These are phyloP conservation scores for Nyctibius bracteatus DNA, from an alignment of 2,113 vertebrate genomes.

Conservation along the genomic window DNA sequence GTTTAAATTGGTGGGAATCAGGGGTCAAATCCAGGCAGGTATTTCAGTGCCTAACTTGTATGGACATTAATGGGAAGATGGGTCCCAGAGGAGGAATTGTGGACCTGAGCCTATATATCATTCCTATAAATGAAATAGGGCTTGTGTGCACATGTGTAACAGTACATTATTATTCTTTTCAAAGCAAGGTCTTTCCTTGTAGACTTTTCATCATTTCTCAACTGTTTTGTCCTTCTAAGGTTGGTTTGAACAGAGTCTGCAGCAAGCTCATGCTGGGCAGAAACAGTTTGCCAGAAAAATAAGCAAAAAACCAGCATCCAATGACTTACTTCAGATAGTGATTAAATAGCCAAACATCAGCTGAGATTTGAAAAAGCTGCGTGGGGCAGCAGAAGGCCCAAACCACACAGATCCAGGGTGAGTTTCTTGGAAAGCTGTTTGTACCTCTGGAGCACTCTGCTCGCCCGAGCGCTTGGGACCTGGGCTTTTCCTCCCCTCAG, in stretches of 20 bases:
- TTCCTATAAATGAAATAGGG: not conserved
- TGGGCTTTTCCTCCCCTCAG: not conserved
- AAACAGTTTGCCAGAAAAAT: not conserved
- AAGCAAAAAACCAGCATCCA: not conserved
- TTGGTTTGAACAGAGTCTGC: not conserved
- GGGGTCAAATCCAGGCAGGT: slow-evolving; percentile 13
- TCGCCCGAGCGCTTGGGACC: not conserved
- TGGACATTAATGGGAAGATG: not conserved
- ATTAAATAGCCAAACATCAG: not conserved
- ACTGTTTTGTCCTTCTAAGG: not conserved
- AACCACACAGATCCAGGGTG: not conserved
- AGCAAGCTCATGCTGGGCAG: not conserved
- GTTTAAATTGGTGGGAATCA: slow-evolving; percentile 13
- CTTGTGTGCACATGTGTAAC: not conserved
- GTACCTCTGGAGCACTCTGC: not conserved
- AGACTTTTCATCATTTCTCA: not conserved
- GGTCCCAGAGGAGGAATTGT: not conserved
- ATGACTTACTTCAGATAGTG: not conserved
- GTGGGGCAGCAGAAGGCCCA: not conserved
- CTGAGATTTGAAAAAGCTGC: not conserved
- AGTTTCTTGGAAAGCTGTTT: not conserved
- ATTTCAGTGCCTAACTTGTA: slow-evolving; percentile 6
- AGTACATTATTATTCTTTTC: not conserved
- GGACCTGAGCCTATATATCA: not conserved
- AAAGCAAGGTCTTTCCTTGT: not conserved